phyloP scores from a whole-genome alignment of 53 echinoderm and acorn worm genomes.

The Holothuria leucospilota region DNA sequence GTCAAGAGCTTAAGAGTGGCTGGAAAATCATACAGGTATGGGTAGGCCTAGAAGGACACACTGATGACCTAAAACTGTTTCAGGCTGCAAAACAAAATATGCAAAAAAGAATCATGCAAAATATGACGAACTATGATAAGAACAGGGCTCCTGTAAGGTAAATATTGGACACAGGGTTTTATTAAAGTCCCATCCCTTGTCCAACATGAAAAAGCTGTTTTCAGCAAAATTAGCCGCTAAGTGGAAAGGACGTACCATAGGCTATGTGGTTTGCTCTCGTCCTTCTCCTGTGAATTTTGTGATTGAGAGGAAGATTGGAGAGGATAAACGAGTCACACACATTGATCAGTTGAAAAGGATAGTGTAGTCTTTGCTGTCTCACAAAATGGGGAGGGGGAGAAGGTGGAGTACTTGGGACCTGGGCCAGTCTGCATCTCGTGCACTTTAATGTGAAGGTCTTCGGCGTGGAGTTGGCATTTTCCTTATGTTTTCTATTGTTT shows the following conservation, averaged over 20 bases:
- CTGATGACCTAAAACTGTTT: background rate
- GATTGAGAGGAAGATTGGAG: background rate
- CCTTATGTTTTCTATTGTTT: too few species aligned
- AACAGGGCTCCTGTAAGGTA: background rate
- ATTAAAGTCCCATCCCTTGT: too few species aligned
- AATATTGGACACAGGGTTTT: conserved; percentile 30
- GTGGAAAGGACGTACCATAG: conserved; percentile 59
- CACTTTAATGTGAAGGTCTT: too few species aligned
- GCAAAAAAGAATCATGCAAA: background rate
- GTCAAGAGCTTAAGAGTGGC: conserved; percentile 8
- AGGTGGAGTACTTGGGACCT: too few species aligned
- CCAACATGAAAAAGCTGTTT: conserved; percentile 61
- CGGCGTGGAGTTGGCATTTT: too few species aligned
- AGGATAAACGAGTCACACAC: background rate
- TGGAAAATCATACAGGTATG: background rate
- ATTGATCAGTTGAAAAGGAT: background rate
- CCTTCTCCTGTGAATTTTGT: background rate
- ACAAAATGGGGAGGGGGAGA: too few species aligned
- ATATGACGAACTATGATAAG: conserved; percentile 30
- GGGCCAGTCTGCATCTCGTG: too few species aligned
- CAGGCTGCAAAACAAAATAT: background rate
- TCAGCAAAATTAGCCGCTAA: conserved; percentile 61
- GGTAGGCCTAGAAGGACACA: background rate
- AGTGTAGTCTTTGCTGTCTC: too few species aligned
- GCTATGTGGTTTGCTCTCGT: background rate